Conservation (phyloP, 2,888 invertebrate genomes). For the Meliscaeva auricollis region DNA sequence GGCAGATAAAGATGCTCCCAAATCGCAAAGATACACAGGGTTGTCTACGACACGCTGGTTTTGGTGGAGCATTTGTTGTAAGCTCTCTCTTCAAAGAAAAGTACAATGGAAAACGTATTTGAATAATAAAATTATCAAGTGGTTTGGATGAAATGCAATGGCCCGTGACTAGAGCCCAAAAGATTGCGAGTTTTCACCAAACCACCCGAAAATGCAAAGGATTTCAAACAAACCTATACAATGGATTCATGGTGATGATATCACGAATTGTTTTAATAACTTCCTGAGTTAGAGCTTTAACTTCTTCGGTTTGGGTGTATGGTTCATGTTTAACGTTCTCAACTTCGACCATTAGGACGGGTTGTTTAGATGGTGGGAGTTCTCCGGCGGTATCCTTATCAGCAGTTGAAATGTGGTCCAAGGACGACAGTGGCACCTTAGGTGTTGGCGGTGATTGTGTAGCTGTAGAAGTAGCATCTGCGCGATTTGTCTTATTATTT, state of each 20-base stretch:
- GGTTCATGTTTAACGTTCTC: constrained; percentile 96
- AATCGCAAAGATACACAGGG: constrained; percentile 98
- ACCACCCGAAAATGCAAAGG: neutral
- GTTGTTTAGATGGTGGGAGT: constrained; percentile 79
- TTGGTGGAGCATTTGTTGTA: constrained; percentile 99
- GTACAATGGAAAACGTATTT: neutral
- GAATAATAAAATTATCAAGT: neutral
- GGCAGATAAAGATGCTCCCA: constrained; percentile 97
- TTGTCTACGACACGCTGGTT: constrained; percentile 99
- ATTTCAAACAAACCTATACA: constrained; percentile 88
- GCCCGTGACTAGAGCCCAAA: no score
- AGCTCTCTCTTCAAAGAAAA: constrained; percentile 89
- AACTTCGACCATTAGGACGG: constrained; percentile 95
- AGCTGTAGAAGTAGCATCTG: constrained; percentile 25
- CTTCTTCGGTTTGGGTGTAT: constrained; percentile 96
- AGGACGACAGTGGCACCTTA: neutral
- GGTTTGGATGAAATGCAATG: no score
- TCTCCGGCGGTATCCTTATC: constrained; percentile 58
- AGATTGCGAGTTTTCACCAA: no score
- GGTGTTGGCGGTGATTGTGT: constrained; percentile 79
- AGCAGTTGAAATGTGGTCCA: constrained; percentile 28
- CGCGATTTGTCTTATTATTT: constrained; percentile 84
- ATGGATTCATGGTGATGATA: constrained; percentile 98
- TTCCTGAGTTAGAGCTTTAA: constrained; percentile 98
- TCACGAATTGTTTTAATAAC: constrained; percentile 98